A percentile compares a stretch with the other conserved stretches of the same genome.
phyloP scores from a whole-genome alignment of 2,113 vertebrate genomes.

The Ahaetulla prasina region DNA sequence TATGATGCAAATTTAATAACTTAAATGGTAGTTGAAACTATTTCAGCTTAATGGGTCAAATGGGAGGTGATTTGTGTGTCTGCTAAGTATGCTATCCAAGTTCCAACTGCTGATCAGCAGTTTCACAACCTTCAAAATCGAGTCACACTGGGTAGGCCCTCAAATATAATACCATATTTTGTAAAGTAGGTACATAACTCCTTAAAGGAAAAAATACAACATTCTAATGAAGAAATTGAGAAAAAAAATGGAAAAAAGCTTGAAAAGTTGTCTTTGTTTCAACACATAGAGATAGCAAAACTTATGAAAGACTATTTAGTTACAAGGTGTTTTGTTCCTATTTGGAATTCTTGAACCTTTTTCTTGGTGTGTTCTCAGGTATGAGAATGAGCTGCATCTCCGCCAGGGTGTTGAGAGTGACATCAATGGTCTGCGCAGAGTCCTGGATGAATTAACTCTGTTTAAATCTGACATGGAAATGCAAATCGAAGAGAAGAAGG shows the following conservation, averaged over 20 bases:
- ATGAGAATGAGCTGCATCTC: slow-evolving; percentile 71
- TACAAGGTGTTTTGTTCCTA: accelerated
- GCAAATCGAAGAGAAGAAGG: slow-evolving; percentile 81
- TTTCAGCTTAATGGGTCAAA: not conserved
- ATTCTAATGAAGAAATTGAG: not conserved
- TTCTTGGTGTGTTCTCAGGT: slow-evolving; percentile 48
- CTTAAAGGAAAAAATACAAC: not conserved
- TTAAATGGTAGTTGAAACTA: not conserved
- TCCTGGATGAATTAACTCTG: slow-evolving; percentile 76
- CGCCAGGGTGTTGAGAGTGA: slow-evolving; percentile 71
- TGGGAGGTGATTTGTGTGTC: not conserved
- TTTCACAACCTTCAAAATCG: not conserved
- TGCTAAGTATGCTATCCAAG: not conserved
- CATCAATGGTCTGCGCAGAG: slow-evolving; percentile 71
- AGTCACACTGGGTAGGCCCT: not conserved
- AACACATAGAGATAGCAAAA: not conserved
- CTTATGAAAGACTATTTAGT: not conserved
- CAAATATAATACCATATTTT: not conserved
- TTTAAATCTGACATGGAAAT: slow-evolving; percentile 69
- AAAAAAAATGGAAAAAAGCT: not conserved
- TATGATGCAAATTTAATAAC: not conserved
- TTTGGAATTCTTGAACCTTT: not conserved
- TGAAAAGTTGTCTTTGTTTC: not conserved
- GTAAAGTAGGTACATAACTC: not conserved
- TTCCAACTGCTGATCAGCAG: not conserved